Evolutionary conservation across 2,888 invertebrate genomes (phyloP).

Genomic region (Trichopria drosophilae): DNA sequence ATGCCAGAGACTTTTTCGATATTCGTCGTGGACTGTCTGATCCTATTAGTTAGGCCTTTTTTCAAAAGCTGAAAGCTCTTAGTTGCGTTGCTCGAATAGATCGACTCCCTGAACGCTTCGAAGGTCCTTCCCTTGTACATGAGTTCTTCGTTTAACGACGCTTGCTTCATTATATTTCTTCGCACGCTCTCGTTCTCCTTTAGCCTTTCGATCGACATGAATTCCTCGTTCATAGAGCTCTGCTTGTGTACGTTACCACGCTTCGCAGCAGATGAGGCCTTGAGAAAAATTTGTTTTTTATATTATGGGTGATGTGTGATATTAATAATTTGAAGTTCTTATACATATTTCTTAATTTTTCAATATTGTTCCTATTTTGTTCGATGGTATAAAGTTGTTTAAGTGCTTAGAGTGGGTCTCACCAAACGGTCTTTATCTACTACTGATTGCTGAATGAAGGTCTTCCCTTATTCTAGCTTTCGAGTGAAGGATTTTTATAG

Average conservation of each 20-base stretch:
- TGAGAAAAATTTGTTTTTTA: neutral
- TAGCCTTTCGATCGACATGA: conserved; percentile 84
- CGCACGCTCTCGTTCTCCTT: conserved; percentile 80
- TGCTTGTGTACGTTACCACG: conserved; percentile 74
- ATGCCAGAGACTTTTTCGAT: conserved; percentile 77
- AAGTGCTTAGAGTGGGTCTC: no score
- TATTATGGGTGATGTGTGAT: neutral
- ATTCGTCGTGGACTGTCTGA: conserved; percentile 80
- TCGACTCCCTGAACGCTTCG: conserved; percentile 72
- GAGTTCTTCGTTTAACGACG: conserved; percentile 84
- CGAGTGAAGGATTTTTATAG: no score
- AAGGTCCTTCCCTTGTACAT: conserved; percentile 71
- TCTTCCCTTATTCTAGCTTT: no score
- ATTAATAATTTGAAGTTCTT: no score
- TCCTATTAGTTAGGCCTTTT: conserved; percentile 79
- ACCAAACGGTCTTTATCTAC: no score
- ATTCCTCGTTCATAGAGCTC: conserved; percentile 84
- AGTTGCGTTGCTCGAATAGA: conserved; percentile 71
- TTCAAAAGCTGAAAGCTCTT: conserved; percentile 77
- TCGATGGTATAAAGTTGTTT: no score
- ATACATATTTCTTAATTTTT: no score
- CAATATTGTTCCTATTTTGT: no score
- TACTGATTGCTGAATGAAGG: no score
- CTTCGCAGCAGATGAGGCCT: conserved; percentile 26
- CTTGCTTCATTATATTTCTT: conserved; percentile 85